These are phyloP conservation scores for Ceratosolen fusciceps DNA, from an alignment of 1,140 invertebrate species.

Conservation along the genomic window DNA sequence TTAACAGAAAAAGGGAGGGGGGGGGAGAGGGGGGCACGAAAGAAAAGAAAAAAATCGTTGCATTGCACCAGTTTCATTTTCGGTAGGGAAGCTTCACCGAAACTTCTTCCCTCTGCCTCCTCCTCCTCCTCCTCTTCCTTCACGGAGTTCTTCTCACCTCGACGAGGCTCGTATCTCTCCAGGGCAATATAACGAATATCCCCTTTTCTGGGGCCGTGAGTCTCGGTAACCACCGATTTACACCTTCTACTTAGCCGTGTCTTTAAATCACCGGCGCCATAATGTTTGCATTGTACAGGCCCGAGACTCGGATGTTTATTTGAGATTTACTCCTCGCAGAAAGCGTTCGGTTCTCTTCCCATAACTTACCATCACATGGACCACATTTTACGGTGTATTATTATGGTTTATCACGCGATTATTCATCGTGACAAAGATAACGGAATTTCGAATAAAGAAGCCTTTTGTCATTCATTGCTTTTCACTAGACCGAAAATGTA, in stretches of 20 bases:
- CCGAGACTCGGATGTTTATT: neutral
- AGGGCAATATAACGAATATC: neutral
- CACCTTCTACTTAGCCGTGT: neutral
- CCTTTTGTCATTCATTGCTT: neutral
- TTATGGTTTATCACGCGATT: neutral
- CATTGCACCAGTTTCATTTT: neutral
- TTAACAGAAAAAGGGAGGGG: constrained; percentile 16
- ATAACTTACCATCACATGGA: neutral
- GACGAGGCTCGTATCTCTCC: neutral
- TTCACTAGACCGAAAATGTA: neutral
- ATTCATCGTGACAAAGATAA: neutral
- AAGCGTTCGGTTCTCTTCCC: constrained; percentile 20
- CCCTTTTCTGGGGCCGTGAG: neutral
- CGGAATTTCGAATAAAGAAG: neutral
- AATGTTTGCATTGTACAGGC: neutral
- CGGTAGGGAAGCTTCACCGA: constrained; percentile 9
- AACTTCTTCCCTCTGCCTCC: constrained; percentile 12
- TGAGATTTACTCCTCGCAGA: constrained; percentile 29
- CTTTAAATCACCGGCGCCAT: constrained; percentile 2
- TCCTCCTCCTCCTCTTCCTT: neutral
- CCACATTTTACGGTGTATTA: neutral
- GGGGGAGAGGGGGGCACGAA: too few relatives aligned
- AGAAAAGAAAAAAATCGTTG: too few relatives aligned
- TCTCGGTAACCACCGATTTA: neutral
- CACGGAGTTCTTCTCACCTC: neutral